Conservation (phyloP, 2,888 invertebrate genomes). For the Spodoptera exigua region DNA sequence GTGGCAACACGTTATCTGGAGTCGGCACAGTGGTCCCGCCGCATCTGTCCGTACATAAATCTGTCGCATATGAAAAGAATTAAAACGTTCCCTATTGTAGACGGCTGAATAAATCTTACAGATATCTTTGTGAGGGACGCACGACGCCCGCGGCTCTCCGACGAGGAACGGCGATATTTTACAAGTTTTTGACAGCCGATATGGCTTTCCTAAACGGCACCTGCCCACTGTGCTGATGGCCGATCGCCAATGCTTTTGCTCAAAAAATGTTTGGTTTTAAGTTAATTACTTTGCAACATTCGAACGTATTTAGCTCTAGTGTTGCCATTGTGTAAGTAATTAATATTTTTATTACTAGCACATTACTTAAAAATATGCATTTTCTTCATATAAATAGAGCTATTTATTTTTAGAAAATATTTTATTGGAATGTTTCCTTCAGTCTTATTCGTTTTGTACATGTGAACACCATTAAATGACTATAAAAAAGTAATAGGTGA, state of each 20-base stretch:
- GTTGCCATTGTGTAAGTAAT: too few species aligned
- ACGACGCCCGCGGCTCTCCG: constrained; percentile 77
- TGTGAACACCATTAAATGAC: constrained; percentile 39
- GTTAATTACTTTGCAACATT: constrained; percentile 35
- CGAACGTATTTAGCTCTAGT: too few species aligned
- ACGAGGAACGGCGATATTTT: constrained; percentile 90
- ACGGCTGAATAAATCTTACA: constrained; percentile 87
- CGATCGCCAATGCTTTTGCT: constrained; percentile 52
- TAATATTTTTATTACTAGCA: not conserved
- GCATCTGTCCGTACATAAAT: constrained; percentile 88
- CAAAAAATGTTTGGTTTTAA: constrained; percentile 35
- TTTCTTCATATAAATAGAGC: constrained; percentile 1
- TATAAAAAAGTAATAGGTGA: constrained; percentile 49
- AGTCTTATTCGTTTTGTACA: constrained; percentile 28
- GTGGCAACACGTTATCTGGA: constrained; percentile 76
- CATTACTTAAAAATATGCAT: not conserved
- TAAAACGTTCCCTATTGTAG: constrained; percentile 88
- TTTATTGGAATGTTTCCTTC: constrained; percentile 13
- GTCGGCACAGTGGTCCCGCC: constrained; percentile 67
- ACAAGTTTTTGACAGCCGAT: constrained; percentile 92
- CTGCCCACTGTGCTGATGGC: constrained; percentile 74
- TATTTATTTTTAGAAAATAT: constrained; percentile 15
- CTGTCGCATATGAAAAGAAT: constrained; percentile 88
- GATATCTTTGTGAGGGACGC: constrained; percentile 87
- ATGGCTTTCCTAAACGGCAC: constrained; percentile 90